Base-by-base conservation (phyloP, 2,888 invertebrate species). In the Deilephila porcellus region DNA sequence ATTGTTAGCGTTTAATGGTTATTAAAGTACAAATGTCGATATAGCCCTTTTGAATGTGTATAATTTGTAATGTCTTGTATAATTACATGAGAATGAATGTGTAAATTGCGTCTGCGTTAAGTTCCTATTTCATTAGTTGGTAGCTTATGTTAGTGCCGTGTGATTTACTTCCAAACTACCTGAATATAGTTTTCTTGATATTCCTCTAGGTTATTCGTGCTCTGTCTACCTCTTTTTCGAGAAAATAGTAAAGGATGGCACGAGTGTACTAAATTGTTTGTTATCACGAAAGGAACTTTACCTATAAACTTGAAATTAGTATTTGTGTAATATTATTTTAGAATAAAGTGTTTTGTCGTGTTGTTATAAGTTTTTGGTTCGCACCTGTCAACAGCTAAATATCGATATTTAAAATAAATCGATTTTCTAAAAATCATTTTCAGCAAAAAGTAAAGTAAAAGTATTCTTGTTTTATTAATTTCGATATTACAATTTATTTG, bases 401-500 rank as follows among this genome's bases (percentile, higher is more conserved):
- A 64, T 64, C 64, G 37, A 52, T 29, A 56, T 56, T n/a, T 56
- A 52, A 45, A 20, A 45, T 7, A 25, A 25, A 52, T 52, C 25
- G 52, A 52, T 5, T 29, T 52, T 25, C 20, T 67, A 67, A 45
- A 67, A 67, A 1, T 14, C 0, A 17, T 64, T 59, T 73, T 56
- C 7, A 60, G 4, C 59, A 8, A n/a, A 29, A 29, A 20, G 32
- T 32, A 52, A 70, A 60, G 17, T 7, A 19, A 17, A 63, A 34
- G 52, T 59, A 20, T 63, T 17, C 3, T 63, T 29, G 20, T 14
- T n/a, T 45, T 56, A 67, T 73, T 60, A 83, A 79, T 84, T 82
- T 83, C 85, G 81, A 81, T 85, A 87, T 85, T n/a, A n/a, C n/a
- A 83, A 86, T 83, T 80, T 79, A 80, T 86, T 84, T 86, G 75